Evolutionary conservation across 2,888 invertebrate species (phyloP).

Genomic region (Aphidoletes aphidimyza): DNA sequence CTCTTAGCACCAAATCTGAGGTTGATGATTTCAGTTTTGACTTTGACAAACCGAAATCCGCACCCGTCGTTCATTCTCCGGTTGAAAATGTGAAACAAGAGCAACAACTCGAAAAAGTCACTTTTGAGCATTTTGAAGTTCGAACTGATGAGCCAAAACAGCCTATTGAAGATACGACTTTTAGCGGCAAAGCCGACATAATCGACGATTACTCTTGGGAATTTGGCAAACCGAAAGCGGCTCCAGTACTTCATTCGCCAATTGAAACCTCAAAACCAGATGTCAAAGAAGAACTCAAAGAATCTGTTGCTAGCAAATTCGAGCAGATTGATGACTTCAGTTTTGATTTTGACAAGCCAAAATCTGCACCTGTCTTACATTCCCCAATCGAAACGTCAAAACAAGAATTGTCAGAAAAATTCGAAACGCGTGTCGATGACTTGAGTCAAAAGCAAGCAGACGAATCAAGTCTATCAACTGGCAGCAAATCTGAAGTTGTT

Average conservation of each 20-base stretch:
- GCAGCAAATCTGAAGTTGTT: constrained; percentile 60
- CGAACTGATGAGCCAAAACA: neutral
- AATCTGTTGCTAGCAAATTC: neutral
- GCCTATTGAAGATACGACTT: neutral
- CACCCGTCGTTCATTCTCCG: constrained; percentile 66
- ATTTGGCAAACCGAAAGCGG: constrained; percentile 3
- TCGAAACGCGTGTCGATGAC: neutral
- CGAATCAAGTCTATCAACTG: constrained; percentile 57
- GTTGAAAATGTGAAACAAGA: constrained; percentile 65
- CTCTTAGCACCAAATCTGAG: too few relatives aligned
- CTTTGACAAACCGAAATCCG: neutral
- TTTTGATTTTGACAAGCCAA: neutral
- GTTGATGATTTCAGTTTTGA: neutral
- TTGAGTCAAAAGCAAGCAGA: constrained; percentile 71
- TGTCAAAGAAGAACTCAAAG: neutral
- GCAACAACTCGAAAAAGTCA: neutral
- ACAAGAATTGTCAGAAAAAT: neutral
- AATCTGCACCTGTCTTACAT: constrained; percentile 65
- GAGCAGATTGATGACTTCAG: neutral
- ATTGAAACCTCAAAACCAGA: constrained; percentile 65
- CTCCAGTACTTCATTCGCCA: constrained; percentile 67
- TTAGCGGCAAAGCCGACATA: neutral
- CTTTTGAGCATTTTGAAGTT: neutral
- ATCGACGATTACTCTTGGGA: neutral
- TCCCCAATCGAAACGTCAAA: constrained; percentile 66